Conservation (phyloP, 2,797 vertebrate genomes). For the Myripristis jacobus region DNA sequence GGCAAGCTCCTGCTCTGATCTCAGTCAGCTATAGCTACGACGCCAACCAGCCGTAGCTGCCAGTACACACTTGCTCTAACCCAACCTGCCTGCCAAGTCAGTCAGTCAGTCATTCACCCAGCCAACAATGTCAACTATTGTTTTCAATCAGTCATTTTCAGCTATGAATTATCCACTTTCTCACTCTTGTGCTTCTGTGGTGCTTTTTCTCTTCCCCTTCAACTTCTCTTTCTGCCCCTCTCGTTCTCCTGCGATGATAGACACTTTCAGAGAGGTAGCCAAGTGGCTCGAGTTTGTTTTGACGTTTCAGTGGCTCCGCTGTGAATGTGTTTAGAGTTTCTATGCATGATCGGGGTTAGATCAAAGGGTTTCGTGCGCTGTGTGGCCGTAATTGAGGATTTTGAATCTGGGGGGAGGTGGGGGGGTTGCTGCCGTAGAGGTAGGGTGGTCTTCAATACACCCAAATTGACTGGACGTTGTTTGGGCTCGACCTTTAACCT, state of each 20-base stretch:
- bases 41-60: constrained; percentile 37
- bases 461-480: constrained; percentile 19
- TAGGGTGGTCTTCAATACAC: constrained; percentile 32
- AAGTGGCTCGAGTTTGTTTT: constrained; percentile 64
- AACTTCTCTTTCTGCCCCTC: not conserved
- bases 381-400: constrained; percentile 42
- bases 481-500: constrained; percentile 39
- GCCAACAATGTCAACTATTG: constrained; percentile 49
- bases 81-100: constrained; percentile 38
- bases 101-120: constrained; percentile 49
- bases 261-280: constrained; percentile 52
- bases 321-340: constrained; percentile 58
- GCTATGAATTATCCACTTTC: constrained; percentile 38
- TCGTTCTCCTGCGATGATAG: constrained; percentile 47
- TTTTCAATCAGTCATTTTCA: constrained; percentile 65
- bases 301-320: constrained; percentile 46
- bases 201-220: not conserved
- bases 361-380: constrained; percentile 26
- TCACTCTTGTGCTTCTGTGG: constrained; percentile 21
- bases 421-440: constrained; percentile 28
- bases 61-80: constrained; percentile 50
- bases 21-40: constrained; percentile 19
- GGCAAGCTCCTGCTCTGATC: constrained; percentile 31
- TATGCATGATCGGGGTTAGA: constrained; percentile 44
- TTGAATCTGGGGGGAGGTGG: constrained; percentile 27